These are phyloP conservation scores for Harpalus rubripes DNA, from an alignment of 2,888 invertebrate genomes.

Conservation along the genomic window DNA sequence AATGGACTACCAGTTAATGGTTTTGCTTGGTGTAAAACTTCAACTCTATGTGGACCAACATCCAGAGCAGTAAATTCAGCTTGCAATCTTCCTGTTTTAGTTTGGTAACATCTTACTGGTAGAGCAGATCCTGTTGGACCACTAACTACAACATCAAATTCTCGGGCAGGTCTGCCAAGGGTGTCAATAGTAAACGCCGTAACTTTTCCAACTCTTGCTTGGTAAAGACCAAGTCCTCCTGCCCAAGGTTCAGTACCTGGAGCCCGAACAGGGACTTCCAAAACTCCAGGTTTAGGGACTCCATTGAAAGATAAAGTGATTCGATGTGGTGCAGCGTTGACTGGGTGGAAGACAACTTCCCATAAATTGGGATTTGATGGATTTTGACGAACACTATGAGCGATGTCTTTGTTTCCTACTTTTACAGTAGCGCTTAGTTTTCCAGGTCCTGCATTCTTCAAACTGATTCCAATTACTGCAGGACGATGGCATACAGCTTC, in stretches of 20 bases:
- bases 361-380: conserved; percentile 86
- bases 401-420: conserved; percentile 89
- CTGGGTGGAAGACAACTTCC: conserved; percentile 93
- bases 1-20: conserved; percentile 96
- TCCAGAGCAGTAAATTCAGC: conserved; percentile 95
- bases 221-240: conserved; percentile 89
- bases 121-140: conserved; percentile 76
- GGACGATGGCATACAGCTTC: conserved; percentile 91
- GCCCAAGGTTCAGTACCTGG: conserved; percentile 80
- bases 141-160: conserved; percentile 93
- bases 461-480: conserved; percentile 85
- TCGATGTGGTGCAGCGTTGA: conserved; percentile 91
- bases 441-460: conserved; percentile 87
- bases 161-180: conserved; percentile 89
- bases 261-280: conserved; percentile 81
- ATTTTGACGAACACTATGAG: conserved; percentile 88
- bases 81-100: conserved; percentile 95
- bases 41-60: conserved; percentile 84
- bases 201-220: conserved; percentile 89
- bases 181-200: conserved; percentile 95
- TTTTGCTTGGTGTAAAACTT: conserved; percentile 93
- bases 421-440: conserved; percentile 89
- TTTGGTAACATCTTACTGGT: conserved; percentile 91
- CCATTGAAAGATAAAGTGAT: conserved; percentile 93
- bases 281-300: conserved; percentile 83